These are phyloP conservation scores for Muscidifurax raptorellus DNA, from an alignment of 1,140 invertebrate species.

Conservation along the genomic window DNA sequence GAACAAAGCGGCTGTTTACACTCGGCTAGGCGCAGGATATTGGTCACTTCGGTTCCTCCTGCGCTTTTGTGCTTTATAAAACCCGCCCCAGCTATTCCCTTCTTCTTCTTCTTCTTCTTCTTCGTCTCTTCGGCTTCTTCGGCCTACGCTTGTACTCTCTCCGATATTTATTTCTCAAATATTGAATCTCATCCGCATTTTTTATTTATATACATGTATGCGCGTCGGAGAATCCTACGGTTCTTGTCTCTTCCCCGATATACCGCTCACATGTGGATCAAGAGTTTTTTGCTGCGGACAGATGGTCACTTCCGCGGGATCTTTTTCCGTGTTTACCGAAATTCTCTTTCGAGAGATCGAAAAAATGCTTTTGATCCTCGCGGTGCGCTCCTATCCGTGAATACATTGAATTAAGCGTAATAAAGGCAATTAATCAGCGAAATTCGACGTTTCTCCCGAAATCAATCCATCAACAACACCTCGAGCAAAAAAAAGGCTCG, in stretches of 20 bases:
- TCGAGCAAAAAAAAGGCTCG: neutral
- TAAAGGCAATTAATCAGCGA: neutral
- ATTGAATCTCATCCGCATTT: constrained; percentile 57
- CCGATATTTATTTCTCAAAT: constrained; percentile 66
- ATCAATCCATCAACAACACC: neutral
- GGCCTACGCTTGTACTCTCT: constrained; percentile 41
- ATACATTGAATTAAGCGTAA: neutral
- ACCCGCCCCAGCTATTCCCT: neutral
- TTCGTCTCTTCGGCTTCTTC: constrained; percentile 1
- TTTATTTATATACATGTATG: no score
- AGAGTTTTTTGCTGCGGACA: neutral
- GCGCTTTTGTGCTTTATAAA: constrained; percentile 64
- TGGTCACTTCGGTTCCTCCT: constrained; percentile 63
- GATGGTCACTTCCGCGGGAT: constrained; percentile 35
- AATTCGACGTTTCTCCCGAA: neutral
- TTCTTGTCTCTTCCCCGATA: neutral
- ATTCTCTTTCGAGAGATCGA: neutral
- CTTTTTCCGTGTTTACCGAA: neutral
- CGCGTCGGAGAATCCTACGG: neutral
- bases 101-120: constrained; percentile 34
- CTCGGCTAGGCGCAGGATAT: constrained; percentile 64
- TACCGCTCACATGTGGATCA: neutral
- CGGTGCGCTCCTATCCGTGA: neutral
- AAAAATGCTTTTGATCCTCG: neutral
- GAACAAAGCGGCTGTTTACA: constrained; percentile 67